Evolutionary conservation across 2,113 vertebrate species (phyloP).

Genomic region (Aegithalos caudatus): DNA sequence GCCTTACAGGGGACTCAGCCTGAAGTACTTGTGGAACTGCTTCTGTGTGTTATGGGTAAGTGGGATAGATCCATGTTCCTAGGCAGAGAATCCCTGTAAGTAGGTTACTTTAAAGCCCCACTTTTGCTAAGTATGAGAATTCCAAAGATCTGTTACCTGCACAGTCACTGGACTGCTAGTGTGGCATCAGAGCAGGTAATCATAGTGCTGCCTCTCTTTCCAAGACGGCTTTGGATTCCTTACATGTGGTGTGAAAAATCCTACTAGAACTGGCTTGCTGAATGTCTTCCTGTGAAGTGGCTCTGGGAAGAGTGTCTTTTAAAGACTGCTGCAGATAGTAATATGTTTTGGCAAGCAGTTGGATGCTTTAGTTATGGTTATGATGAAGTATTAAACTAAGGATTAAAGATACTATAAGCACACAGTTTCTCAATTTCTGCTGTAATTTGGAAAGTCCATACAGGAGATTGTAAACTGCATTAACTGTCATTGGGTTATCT

Average conservation of each 20-base stretch:
- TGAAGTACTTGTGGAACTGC: not conserved
- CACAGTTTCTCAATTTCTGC: not conserved
- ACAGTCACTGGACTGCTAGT: not conserved
- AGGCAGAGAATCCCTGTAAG: not conserved
- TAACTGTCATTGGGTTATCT: not conserved
- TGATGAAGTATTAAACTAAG: not conserved
- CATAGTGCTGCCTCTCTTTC: not conserved
- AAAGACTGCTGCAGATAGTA: not conserved
- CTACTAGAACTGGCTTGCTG: not conserved
- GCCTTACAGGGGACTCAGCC: not conserved
- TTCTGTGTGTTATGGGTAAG: not conserved
- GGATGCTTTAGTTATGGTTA: not conserved
- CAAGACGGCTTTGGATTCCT: not conserved
- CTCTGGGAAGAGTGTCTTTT: not conserved
- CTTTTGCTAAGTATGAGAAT: not conserved
- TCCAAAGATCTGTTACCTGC: not conserved
- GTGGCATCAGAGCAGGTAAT: not conserved
- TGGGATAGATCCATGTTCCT: rapidly evolving
- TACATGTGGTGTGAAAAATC: not conserved
- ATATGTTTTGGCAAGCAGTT: not conserved
- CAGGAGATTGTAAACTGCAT: not conserved
- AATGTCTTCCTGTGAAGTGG: not conserved
- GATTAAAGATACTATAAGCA: not conserved
- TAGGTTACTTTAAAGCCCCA: not conserved
- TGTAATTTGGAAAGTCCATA: not conserved